Evolutionary conservation across 2,113 vertebrate genomes (phyloP), one percentile per base, ranked within the genome.

Genomic region (Condylura cristata): DNA sequence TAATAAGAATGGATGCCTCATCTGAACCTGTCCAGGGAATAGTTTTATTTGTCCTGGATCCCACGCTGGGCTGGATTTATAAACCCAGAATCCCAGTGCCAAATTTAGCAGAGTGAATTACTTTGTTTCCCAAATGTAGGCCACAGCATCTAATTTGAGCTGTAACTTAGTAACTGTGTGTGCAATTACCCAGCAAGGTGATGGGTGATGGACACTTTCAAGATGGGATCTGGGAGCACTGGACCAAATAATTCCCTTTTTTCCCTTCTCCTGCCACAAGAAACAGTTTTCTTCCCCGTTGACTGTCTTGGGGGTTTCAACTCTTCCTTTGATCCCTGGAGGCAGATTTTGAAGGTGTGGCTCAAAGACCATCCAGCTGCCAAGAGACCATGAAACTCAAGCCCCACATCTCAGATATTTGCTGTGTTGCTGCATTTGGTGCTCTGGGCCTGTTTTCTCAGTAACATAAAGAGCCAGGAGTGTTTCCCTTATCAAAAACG

Each of bases 11-110:
- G 70, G 56, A 87, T 51, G 28, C 80, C 63, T 89, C 48, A 32
- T 95, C 37, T 0, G 13, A 70, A 79, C 56, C 44, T 68, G 70
- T n/a, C 76, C 24, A 16, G 72, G 60, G 81, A 92, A 56, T 11
- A 46, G 66, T 93, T 92, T 75, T 95, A 71, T 90, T 84, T 88
- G 82, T 90, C n/a, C 71, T 39, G n/a, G 89, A 86, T 82, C 63
- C 85, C 61, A 89, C 0, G 1, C 65, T 41, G n/a, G 66, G 86
- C 53, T 90, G 86, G 78, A 75, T 88, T 92, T 90, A 51, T 75
- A 92, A 75, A 85, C 0, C 10, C 58, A 80, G 91, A 93, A 80
- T 16, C 85, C 75, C 76, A 56, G 76, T 16, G 53, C 84, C 85
- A 78, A 46, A 66, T 88, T 92, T 76, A 90, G 46, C 53, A 85